Base-by-base conservation (phyloP, 2,797 vertebrate genomes). In the Borostomias antarcticus region DNA sequence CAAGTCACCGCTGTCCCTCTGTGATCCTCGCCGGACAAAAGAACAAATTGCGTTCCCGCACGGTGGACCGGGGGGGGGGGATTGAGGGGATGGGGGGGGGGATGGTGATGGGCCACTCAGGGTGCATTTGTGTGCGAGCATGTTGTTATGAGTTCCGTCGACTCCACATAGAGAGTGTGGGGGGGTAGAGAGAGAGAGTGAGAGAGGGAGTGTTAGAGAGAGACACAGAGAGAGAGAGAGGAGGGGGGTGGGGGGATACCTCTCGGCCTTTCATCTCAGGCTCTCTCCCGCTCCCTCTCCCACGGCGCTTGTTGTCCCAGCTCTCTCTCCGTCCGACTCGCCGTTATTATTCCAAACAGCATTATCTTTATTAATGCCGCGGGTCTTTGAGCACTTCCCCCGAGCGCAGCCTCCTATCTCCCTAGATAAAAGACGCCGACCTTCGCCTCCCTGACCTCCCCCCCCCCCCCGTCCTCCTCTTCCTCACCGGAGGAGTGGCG, bases 391-490 rank as follows among this genome's bases (percentile, higher is more conserved):
- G 89, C 82, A 81, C 82, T 84, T 75, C 58, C 65, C 4, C 62
- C 72, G 74, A 72, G 83, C 82, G 81, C 78, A 69, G 82, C 77
- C 64, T 73, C 77, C 86, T 85, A 89, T 88, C 82, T 86, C 78
- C 71, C 72, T 80, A 93, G 92, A 93, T 93, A 92, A 93, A 93
- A 93, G 92, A 29, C n/a, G n/a, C n/a, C n/a, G n/a, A n/a, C n/a
- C n/a, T n/a, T n/a, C n/a, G n/a, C n/a, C n/a, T n/a, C n/a, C n/a
- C n/a, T n/a, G n/a, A n/a, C 70, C 73, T 81, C 86, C 86, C 85
- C 80, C 86, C 87, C 81, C 77, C 78, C 75, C 79, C 84, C 69
- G 72, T 80, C 65, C 66, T 69, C 64, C 26, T 29, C 43, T 9
- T 23, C 43, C 28, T 30, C 43, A 25, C 19, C 3, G 58, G 9